Conservation (phyloP, 2,888 invertebrate species). For the Pristionchus mayeri region DNA sequence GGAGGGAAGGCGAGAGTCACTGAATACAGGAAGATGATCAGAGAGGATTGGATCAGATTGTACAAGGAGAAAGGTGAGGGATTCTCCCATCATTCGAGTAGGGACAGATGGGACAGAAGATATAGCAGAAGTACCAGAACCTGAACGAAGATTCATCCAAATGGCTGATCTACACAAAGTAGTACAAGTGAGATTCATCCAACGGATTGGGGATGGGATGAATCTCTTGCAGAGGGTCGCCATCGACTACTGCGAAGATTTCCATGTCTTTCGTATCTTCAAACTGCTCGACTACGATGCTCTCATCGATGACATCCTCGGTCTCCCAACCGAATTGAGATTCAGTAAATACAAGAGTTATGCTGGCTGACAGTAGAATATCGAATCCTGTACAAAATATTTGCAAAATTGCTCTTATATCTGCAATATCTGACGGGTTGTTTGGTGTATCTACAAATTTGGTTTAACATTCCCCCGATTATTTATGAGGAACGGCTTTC, state of each 20-base stretch:
- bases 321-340: conserved; percentile 2
- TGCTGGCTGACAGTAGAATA: no score
- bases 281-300: conserved; percentile 5
- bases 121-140: not conserved
- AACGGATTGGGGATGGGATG: no score
- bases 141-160: conserved; percentile 1
- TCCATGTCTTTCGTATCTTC: conserved; percentile 33
- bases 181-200: not conserved
- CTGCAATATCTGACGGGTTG: no score
- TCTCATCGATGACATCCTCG: conserved; percentile 23
- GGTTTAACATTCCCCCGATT: no score
- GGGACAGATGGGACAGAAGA: not conserved
- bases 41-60: not conserved
- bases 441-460: no score
- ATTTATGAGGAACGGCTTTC: no score
- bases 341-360: not conserved
- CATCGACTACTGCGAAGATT: conserved; percentile 25
- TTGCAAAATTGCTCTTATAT: no score
- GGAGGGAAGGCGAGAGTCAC: not conserved
- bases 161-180: conserved; percentile 36
- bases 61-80: conserved; percentile 4
- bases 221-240: not conserved
- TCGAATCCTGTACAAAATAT: no score
- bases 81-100: no score
- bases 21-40: not conserved